Evolutionary conservation across 2,113 vertebrate species (phyloP), one percentile per base, ranked within the genome.

Genomic region (Gobius niger): DNA sequence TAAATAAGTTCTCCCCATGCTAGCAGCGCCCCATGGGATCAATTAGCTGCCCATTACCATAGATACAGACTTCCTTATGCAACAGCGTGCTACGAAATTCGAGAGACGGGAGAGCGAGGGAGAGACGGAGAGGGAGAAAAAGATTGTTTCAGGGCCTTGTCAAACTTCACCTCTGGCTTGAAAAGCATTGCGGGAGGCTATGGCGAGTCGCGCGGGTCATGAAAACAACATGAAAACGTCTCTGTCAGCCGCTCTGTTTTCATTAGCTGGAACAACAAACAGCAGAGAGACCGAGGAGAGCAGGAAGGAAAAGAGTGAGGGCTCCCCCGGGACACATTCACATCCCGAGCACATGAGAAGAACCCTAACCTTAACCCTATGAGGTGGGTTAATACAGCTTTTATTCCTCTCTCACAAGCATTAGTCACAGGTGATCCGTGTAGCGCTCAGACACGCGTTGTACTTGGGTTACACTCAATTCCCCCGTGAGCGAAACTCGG

Each of bases 301-400:
- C 15, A 77, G 83, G 82, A 82, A 85, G 84, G 80, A 4, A 87
- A 87, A 81, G 81, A 69, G 84, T 77, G 84, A 86, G 85, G 81
- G 78, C 76, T 82, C 89, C 77, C 73, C 73, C 84, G 86, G 80
- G 86, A 78, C 40, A 67, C 83, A 78, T 85, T 78, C 61, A 90
- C 86, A 88, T 92, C 91, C 90, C 90, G 87, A 84, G 78, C 82
- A 88, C 87, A 93, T 92, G 77, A 89, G 76, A 47, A 68, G 90
- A 92, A 34, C 91, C 86, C 52, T 54, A 54, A 54, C 52, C 52
- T n/a, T 54, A 54, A 66, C 90, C 88, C 87, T 78, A 15, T 44
- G 42, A 78, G 76, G 68, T 83, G 72, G 79, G 71, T 78, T 72
- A 62, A 76, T 46, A 76, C 71, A 73, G 73, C 69, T 47, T 51